Evolutionary conservation across 2,113 vertebrate species (phyloP), one percentile per base, ranked within the genome.

Genomic region (Eudorcas thomsonii): DNA sequence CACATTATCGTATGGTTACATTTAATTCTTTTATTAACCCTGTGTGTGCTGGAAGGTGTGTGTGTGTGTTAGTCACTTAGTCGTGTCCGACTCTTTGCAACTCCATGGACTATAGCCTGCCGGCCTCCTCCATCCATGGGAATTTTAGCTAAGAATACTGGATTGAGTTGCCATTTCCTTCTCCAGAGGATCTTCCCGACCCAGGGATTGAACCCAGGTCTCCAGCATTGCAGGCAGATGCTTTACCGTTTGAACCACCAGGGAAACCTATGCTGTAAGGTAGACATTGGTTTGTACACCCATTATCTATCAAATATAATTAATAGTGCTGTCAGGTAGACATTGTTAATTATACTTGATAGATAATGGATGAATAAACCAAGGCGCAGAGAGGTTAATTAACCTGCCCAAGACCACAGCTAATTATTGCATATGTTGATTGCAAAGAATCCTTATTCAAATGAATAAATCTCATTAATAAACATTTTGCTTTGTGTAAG

Each of bases 391-490:
- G 33, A 92, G 43, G 25, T 83, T 84, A 52, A 52, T 30, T 60
- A 86, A 94, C 10, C 81, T 78, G 48, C 15, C 45, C 13, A 60
- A 81, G 54, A 28, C n/a, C 2, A 50, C 67, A 81, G 2, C 64
- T 81, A 64, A 52, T 67, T 91, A 80, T 90, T 95, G 33, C 14
- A 16, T 95, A n/a, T 77, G 10, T 80, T 95, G 57, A 74, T 77
- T 8, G 48, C 25, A 48, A 81, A 87, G 52, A 95, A 94, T 88
- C 90, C 19, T 85, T 95, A 90, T 87, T 90, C 85, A 97, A 90
- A 86, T 88, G 28, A 95, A 91, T 83, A 80, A 45, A 93, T 86
- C 48, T 28, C 50, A 60, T 94, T 30, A 90, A 50, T 94, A 90
- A 82, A 90, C 54, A 92, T 48, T 92, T 92, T 94, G 52, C 67